Percentiles rank a stretch among this genome's conserved stretches.
Conservation (phyloP, 2,113 vertebrate genomes). For the Caranx ignobilis region DNA sequence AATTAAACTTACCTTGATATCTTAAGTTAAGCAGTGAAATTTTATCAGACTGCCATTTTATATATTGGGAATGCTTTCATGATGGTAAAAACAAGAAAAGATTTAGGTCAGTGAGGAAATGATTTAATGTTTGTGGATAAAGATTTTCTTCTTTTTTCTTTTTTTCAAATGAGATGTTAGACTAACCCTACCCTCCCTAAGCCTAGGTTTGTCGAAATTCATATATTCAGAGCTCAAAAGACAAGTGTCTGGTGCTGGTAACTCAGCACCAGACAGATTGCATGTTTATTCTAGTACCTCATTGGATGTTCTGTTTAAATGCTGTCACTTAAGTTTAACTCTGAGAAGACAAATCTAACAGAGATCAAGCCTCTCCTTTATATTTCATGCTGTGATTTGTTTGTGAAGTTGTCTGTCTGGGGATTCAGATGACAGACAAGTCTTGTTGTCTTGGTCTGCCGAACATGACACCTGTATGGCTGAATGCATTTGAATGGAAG, state of each 20-base stretch:
- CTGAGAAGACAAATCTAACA: not conserved
- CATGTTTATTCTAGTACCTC: not conserved
- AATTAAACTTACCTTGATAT: not conserved
- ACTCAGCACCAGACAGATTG: conserved; percentile 3
- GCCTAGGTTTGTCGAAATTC: not conserved
- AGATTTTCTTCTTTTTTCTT: not conserved
- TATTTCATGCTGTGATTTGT: conserved; percentile 47
- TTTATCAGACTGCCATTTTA: not conserved
- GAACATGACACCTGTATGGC: conserved; percentile 76
- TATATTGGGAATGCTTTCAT: not conserved
- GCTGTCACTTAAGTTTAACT: conserved; percentile 23
- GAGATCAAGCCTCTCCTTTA: conserved; percentile 42
- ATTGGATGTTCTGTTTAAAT: conserved; percentile 30
- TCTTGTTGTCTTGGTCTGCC: conserved; percentile 63
- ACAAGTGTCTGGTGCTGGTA: not conserved
- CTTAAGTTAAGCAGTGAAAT: not conserved
- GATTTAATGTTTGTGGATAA: not conserved
- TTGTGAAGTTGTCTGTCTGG: conserved; percentile 50
- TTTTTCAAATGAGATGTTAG: not conserved
- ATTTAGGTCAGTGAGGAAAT: not conserved
- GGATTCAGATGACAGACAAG: conserved; percentile 62
- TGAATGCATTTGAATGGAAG: conserved; percentile 71
- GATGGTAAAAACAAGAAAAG: not conserved
- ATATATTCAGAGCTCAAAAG: not conserved
- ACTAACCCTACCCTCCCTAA: no score